Evolutionary conservation across 64 coral and sea anemone species (phyloP).

Genomic region (Trachythela sp.): DNA sequence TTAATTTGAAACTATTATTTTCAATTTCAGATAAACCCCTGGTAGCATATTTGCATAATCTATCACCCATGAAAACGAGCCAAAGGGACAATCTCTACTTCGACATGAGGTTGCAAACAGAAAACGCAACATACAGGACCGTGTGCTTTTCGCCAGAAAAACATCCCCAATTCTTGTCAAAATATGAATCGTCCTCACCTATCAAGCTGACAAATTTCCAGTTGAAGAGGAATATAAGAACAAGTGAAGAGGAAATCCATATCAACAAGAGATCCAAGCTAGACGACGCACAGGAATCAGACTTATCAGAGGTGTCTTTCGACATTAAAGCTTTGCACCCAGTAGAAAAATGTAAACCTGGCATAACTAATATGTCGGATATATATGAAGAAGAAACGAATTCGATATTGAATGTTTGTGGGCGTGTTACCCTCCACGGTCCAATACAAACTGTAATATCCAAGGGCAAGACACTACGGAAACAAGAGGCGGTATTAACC

Average conservation of each 20-base stretch:
- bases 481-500: conserved; percentile 52
- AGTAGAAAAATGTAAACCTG: conserved; percentile 12
- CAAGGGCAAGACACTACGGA: conserved; percentile 27
- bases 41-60: too few species aligned
- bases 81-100: too few species aligned
- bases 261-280: not conserved
- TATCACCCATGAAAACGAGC: too few species aligned
- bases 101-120: not conserved
- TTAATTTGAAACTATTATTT: too few species aligned
- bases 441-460: conserved; percentile 43
- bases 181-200: not conserved
- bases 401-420: not conserved
- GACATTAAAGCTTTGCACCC: not conserved
- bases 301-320: not conserved
- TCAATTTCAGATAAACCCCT: too few species aligned
- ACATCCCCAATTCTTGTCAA: not conserved
- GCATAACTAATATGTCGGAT: not conserved
- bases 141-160: not conserved
- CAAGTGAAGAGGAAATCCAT: not conserved
- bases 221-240: not conserved
- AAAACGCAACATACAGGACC: not conserved
- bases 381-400: not conserved
- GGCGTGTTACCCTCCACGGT: conserved; percentile 20
- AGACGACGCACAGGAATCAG: not conserved
- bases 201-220: not conserved